phyloP scores from a whole-genome alignment of 2,888 invertebrate species.

The Ormyrus rosae region DNA sequence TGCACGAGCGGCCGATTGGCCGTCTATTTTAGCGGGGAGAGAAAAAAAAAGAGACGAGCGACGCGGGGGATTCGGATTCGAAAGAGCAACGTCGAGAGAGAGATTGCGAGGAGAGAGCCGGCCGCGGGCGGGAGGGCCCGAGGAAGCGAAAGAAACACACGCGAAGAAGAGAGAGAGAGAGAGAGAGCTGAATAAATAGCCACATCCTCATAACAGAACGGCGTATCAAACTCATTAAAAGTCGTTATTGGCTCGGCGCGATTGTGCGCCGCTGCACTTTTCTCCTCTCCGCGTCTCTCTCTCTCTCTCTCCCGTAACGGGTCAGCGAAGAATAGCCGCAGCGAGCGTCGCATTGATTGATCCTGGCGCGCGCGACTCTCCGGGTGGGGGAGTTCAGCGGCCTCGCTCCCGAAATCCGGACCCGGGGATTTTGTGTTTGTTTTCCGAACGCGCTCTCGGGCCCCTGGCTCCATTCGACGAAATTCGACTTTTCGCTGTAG shows the following conservation, averaged over 20 bases:
- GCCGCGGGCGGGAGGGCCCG: not conserved
- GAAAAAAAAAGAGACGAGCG: not conserved
- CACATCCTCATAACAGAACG: slow-evolving; percentile 75
- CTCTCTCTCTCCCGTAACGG: slow-evolving; percentile 11
- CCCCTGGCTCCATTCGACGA: too few relatives aligned
- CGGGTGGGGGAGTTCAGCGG: slow-evolving; percentile 45
- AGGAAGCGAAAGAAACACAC: slow-evolving; percentile 50
- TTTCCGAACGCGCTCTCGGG: too few relatives aligned
- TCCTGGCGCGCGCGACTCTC: slow-evolving; percentile 20
- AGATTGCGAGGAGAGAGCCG: not conserved
- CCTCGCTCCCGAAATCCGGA: not conserved
- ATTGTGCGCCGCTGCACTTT: slow-evolving; percentile 56
- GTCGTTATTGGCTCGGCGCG: slow-evolving; percentile 68
- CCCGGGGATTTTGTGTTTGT: too few relatives aligned
- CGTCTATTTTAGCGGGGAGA: not conserved
- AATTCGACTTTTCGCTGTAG: too few relatives aligned
- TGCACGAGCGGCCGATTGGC: too few relatives aligned
- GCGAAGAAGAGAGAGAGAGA: slow-evolving; percentile 48
- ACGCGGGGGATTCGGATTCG: not conserved
- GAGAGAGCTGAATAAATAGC: slow-evolving; percentile 68
- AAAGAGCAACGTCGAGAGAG: not conserved
- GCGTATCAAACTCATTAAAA: slow-evolving; percentile 73
- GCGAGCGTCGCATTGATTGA: slow-evolving; percentile 47
- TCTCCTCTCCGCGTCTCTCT: not conserved
- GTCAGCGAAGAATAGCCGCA: slow-evolving; percentile 39